Evolutionary conservation across 2,113 vertebrate species (phyloP), one percentile per base, ranked within the genome.

Genomic region (Panthera leo): DNA sequence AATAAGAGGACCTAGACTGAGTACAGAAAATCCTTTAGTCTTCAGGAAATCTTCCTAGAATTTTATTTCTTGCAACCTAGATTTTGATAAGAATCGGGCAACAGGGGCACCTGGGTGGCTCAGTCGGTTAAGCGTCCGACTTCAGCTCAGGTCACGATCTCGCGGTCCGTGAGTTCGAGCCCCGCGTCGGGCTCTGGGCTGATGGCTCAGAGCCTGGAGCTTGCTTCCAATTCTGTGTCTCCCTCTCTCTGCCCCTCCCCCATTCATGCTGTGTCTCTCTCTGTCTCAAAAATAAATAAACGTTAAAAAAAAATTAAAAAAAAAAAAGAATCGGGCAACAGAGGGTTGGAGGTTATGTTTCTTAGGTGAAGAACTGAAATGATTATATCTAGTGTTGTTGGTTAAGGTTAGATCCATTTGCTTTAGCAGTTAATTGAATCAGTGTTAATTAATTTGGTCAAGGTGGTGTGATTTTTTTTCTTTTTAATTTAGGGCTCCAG

Each of bases 381-480:
- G n/a, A 29, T 86, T 25, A 42, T 85, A 4, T 85, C 45, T 61
- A 36, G 10, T 79, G 42, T 89, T 39, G 55, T 55, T 63, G 7
- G 58, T 97, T 63, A 87, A 87, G n/a, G n/a, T 70, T 48, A 65
- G 36, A 84, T 76, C 21, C 25, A 61, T 90, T 95, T 82, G 10
- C 34, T 83, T 89, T 89, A 93, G 31, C n/a, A 89, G 0, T 89
- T 95, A 89, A 85, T 73, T 96, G 29, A 95, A 89, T 88, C 61
- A 18, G 29, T 21, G n/a, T 65, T 78, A 65, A 45, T 90, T 91
- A 65, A 45, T 78, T 89, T 36, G 73, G 19, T 91, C 89, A 71
- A 78, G 68, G 83, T 53, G 7, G 14, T 25, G 67, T 70, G 39
- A 53, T 95, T 0, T 2, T 45, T 61, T 63, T 29, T 55, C 73